Evolutionary conservation across 2,797 vertebrate genomes (phyloP).

Genomic region (Chloroceryle amazona): DNA sequence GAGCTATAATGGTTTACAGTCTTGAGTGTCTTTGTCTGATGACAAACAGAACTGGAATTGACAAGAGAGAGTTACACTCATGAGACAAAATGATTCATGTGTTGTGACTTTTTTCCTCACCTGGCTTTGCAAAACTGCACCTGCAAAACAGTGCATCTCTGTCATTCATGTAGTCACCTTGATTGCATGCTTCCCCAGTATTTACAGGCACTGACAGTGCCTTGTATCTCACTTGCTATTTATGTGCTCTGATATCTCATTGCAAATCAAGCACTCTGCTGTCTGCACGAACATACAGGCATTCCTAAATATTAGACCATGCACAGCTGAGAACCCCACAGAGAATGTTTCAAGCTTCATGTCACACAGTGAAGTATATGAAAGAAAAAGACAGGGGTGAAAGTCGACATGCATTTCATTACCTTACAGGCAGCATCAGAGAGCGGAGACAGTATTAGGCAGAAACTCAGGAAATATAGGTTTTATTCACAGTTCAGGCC

Average conservation of each 20-base stretch:
- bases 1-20: constrained; percentile 65
- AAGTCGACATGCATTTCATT: background rate
- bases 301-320: background rate
- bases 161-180: background rate
- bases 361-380: background rate
- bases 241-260: background rate
- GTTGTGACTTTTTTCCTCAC: constrained; percentile 43
- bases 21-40: constrained; percentile 65
- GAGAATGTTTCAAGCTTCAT: background rate
- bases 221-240: background rate
- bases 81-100: constrained; percentile 61
- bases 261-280: background rate
- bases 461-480: background rate
- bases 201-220: constrained; percentile 1
- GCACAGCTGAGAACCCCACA: background rate
- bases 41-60: constrained; percentile 72
- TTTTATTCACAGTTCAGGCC: background rate
- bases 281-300: background rate
- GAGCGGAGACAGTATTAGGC: background rate
- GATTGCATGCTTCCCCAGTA: background rate
- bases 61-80: constrained; percentile 52
- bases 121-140: constrained; percentile 53
- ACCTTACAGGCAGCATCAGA: background rate
- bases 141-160: background rate
- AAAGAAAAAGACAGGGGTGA: background rate